These are phyloP conservation scores for Champsocephalus esox DNA, from an alignment of 2,797 vertebrate species.

Conservation along the genomic window DNA sequence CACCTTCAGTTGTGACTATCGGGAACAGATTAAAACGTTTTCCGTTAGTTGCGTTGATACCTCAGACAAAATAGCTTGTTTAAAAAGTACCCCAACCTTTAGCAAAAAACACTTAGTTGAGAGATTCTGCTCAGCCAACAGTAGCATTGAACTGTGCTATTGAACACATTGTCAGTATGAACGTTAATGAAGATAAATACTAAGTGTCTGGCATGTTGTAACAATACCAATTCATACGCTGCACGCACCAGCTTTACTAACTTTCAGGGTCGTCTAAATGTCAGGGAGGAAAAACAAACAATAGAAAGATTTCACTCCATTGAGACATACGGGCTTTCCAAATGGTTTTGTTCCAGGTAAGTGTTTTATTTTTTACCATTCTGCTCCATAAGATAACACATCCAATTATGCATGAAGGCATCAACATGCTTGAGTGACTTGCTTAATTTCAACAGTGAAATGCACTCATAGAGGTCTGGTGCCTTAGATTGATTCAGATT, in stretches of 20 bases:
- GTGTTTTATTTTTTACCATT: slow-evolving; percentile 12
- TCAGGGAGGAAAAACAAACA: slow-evolving; percentile 5
- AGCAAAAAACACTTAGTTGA: not conserved
- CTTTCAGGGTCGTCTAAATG: not conserved
- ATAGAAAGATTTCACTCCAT: not conserved
- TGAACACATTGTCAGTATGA: not conserved
- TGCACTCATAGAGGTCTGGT: slow-evolving; percentile 55
- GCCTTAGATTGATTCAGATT: slow-evolving; percentile 57
- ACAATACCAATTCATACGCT: too few species aligned
- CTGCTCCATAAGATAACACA: slow-evolving; percentile 9
- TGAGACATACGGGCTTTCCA: not conserved
- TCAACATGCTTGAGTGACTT: slow-evolving; percentile 54
- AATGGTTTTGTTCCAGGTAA: slow-evolving; percentile 24
- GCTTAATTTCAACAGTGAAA: slow-evolving; percentile 46
- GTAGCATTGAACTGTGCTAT: not conserved
- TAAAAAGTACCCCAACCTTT: not conserved
- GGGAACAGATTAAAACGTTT: too few species aligned
- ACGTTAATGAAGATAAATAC: not conserved
- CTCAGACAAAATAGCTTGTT: too few species aligned
- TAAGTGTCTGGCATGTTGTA: not conserved
- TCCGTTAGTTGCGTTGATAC: too few species aligned
- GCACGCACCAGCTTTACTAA: not conserved
- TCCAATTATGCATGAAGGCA: slow-evolving; percentile 51
- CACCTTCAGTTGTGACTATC: too few species aligned
- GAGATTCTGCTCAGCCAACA: not conserved